Base-by-base conservation (phyloP, 2,113 vertebrate species). In the Telmatochromis sp. region DNA sequence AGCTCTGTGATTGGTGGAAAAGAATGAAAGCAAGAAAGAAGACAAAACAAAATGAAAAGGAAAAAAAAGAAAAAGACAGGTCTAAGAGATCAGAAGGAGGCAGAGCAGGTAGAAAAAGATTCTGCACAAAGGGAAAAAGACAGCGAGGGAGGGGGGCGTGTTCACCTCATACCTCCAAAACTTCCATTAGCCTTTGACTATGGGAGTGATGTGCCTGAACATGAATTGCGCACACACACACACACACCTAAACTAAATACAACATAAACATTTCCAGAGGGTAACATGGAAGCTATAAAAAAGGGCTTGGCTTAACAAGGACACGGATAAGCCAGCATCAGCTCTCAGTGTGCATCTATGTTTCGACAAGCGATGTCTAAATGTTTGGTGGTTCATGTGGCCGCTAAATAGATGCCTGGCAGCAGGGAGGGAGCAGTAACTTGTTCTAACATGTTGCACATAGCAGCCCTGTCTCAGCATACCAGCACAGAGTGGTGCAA, bases 1-100 rank as follows among this genome's bases (percentile, higher is more conserved):
- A 97, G 97, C 96, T 98, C 96, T 96, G 97, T 80, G 97, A 97
- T 89, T 94, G 86, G 96, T 96, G 2, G 80, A 97, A 97, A 86
- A 95, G 95, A 96, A 73, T 94, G 95, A 96, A 97, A 97, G 91
- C 79, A 87, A 73, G 83, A 60, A 85, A 86, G 57, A 65, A 58
- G 60, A 73, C 68, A 73, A 73, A 42, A 40, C 63, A 70, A 70
- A 70, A 40, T 6, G 35, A 73, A 73, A 86, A 95, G 96, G 75
- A 60, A 89, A 95, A 92, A 35, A 83, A 88, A 19, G 49, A 93
- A 97, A 87, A 86, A 93, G 87, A 92, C 1, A 90, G 79, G 47
- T 86, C 83, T 83, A 65, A 91, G 63, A 87, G 87, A 92, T 90
- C 80, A 92, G 82, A 63, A 80, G 83, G 92, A 90, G 88, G 85